Evolutionary conservation across 2,888 invertebrate genomes (phyloP), one percentile per base, ranked within the genome.

Genomic region (Tetranychus truncatus): DNA sequence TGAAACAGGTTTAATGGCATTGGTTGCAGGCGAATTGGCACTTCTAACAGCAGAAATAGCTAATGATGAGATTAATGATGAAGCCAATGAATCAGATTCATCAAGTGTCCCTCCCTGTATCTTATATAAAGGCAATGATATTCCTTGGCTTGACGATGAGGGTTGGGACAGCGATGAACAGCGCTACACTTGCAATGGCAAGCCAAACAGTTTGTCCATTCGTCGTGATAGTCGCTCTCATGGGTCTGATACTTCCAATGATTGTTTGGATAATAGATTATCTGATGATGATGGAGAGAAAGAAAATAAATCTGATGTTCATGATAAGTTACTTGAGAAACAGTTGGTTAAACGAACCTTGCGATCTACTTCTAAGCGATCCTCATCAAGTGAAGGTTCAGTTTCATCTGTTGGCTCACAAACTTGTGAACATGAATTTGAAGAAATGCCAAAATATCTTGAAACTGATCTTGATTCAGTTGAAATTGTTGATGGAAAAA

Each of bases 1-100:
- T 24, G 55, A 55, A 66, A 73, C 73, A 20, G 73, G 73, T 21
- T 55, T 73, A 9, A 46, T 73, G 55, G 73, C 73, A 21, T 34
- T 73, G 4, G 45, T 73, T 6, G 66, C 55, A 11, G 55, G 73
- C 8, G 73, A 73, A 66, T n/a, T 73, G 55, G 73, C 73, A 1
- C 20, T 73, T 20, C 20, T 65, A 34, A 20, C 55, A 4, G 21
- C 45, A 55, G 73, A 73, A n/a, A 55, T 73, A 18, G 73, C 73
- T 0, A 20, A 9, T 20, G 20, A 46, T 4, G 65, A 65, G n/a
- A 20, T n/a, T 6, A 55, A 45, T 15, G 65, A 65, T 6, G 65
- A 73, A 73, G 20, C 72, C 9, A n/a, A 69, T 18, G 69, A 24
- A 24, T 69, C 69, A 24, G n/a, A n/a, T 11, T 20, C 34, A 44